Base-by-base conservation (phyloP, 2,113 vertebrate genomes). In the Ptychochromis oligacanthus region DNA sequence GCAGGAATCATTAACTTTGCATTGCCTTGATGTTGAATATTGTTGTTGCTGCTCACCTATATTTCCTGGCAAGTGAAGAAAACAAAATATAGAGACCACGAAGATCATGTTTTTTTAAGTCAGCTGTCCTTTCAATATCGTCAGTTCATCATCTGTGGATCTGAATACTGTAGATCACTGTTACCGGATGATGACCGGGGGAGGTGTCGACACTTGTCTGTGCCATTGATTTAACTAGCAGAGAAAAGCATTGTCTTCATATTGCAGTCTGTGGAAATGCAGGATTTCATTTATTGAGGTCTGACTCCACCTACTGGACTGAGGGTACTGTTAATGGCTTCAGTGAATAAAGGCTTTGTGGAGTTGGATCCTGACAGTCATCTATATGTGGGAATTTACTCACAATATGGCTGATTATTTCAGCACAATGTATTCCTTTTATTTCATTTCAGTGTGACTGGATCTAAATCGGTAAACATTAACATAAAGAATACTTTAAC, bases 101-200 rank as follows among this genome's bases (percentile, higher is more conserved):
- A 61, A 15, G 5, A 84, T 86, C 1, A 91, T 93, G 0, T 1
- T 43, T 46, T 10, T 26, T 43, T 4, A 67, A 46, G n/a, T 17
- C 38, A 0, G 0, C 38, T 67, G 4, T 67, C 22, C 22, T 67
- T 26, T 67, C 38, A 46, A 38, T 46, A 6, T 46, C 46, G 22
- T 67, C 5, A 0, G 20, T 62, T 82, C 59, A 43, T 31, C 5
- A 57, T 6, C 55, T 81, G 28, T 22, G 1, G 52, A 36, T 4
- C 6, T 22, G 10, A 75, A 54, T 67, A n/a, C n/a, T n/a, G n/a
- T n/a, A 46, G 38, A 46, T 1, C 0, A 14, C 8, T 2, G 62
- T 26, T 67, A 46, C 62, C 22, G 26, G 38, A 67, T 67, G 38
- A 67, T 67, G 22, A 0, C 3, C 40, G 18, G 0, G 15, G 59